Base-by-base conservation (phyloP, 2,888 invertebrate genomes). In the Euplexia lucipara region DNA sequence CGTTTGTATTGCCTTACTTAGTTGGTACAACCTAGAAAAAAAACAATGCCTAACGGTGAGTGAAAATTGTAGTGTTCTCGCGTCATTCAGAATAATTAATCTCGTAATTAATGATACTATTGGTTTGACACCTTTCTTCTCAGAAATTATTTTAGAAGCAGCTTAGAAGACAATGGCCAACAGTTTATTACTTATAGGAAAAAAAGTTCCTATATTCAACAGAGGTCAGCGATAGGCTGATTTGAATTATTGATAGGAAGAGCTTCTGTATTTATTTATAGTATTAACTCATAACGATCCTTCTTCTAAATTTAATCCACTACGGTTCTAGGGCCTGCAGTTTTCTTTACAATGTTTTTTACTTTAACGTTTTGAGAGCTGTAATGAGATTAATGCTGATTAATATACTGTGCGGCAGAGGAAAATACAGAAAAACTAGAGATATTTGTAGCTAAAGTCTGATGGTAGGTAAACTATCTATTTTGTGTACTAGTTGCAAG, bases 1-100 rank as follows among this genome's bases (percentile, higher is more conserved):
- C 10, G 37, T 35, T 16, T 34, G 30, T 8, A 45, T 37, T 41
- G 22, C 22, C 39, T 76, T 41, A 14, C 53, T 49, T 18, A 26
- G 26, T 26, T 3, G 26, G 16, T 37, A 22, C 39, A 44, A 34
- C 73, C 45, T 71, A 72, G 51, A 72, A 56, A 54, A 56, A 54
- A 72, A 16, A 77, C 71, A 71, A 72, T 77, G 45, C 26, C 34
- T 71, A 62, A 49, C 71, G 60, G 70, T 52, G 41, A 1, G 20
- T 70, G 37, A 48, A 37, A 48, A 18, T 3, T 30, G 32, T 16
- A n/a, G 22, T 51, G 35, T 39, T 45, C 18, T 30, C 3, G 3
- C 16, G 39, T 74, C 45, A 45, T 74, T 35, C 16, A 49, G 20
- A 39, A 45, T 39, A n/a, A n/a, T n/a, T n/a, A n/a, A n/a, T 8